Evolutionary conservation across 2,888 invertebrate species (phyloP).

Genomic region (Hemistola chrysoprasaria): DNA sequence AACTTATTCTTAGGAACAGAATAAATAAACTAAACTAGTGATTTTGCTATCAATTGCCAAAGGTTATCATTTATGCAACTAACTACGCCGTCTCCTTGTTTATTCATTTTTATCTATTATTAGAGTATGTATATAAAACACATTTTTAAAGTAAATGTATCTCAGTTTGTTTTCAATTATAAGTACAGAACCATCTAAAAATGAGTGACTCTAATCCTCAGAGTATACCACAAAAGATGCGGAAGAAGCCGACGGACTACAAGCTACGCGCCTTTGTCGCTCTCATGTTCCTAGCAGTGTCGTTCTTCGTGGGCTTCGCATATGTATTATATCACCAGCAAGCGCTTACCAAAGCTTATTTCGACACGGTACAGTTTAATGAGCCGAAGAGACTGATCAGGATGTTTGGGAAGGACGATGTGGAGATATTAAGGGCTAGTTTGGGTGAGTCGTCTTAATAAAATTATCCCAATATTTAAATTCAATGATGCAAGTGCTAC

Average conservation of each 20-base stretch:
- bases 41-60: too few species aligned
- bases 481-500: too few species aligned
- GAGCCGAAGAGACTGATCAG: constrained; percentile 88
- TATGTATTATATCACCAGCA: constrained; percentile 93
- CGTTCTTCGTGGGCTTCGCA: constrained; percentile 91
- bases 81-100: too few species aligned
- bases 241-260: constrained; percentile 88
- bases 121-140: too few species aligned
- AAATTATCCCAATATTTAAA: too few species aligned
- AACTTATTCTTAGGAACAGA: too few species aligned
- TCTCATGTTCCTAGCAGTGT: constrained; percentile 90
- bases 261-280: constrained; percentile 91
- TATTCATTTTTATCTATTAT: too few species aligned
- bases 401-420: constrained; percentile 87
- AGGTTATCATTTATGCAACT: too few species aligned
- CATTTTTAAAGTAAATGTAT: too few species aligned
- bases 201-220: too few species aligned
- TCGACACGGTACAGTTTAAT: constrained; percentile 91
- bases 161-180: not conserved
- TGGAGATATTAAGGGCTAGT: constrained; percentile 86
- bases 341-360: constrained; percentile 90
- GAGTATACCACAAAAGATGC: constrained; percentile 88
- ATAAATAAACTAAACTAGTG: too few species aligned
- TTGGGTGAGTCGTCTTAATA: constrained; percentile 57
- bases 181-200: too few species aligned